A percentile compares a stretch with the other conserved stretches of the same genome.
phyloP scores from a whole-genome alignment of 2,888 invertebrate species.

The Nyleta sp. region DNA sequence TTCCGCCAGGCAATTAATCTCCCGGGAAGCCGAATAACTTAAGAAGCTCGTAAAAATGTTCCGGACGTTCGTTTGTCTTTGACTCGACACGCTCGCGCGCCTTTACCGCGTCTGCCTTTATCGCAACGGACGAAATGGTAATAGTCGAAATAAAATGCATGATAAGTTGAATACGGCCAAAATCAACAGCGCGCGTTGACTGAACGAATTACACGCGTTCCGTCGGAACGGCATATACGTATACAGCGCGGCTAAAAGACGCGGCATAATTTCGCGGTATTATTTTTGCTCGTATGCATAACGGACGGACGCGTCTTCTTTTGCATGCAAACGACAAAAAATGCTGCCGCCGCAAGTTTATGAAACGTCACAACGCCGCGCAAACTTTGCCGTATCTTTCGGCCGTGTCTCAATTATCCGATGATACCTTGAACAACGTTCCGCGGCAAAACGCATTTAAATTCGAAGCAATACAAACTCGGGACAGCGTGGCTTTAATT shows the following conservation, averaged over 20 bases:
- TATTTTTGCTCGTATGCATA: constrained; percentile 51
- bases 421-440: constrained; percentile 14
- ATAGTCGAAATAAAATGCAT: constrained; percentile 2
- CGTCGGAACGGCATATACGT: constrained; percentile 21
- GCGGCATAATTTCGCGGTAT: constrained; percentile 36
- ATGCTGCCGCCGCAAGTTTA: not conserved
- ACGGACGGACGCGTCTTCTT: constrained; percentile 29
- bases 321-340: constrained; percentile 41
- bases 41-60: constrained; percentile 21
- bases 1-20: constrained; percentile 15
- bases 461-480: not conserved
- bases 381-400: not conserved
- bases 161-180: constrained; percentile 18
- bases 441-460: constrained; percentile 14
- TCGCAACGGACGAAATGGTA: constrained; percentile 1
- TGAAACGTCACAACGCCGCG: constrained; percentile 13
- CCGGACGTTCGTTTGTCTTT: constrained; percentile 10
- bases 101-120: too few relatives aligned
- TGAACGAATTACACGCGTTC: constrained; percentile 39
- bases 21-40: constrained; percentile 5
- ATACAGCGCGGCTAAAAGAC: constrained; percentile 15
- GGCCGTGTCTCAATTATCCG: constrained; percentile 21
- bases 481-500: constrained; percentile 7
- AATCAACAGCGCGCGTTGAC: constrained; percentile 36
- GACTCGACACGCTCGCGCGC: not conserved